Evolutionary conservation across 1,140 invertebrate genomes (phyloP).

Genomic region (Grapholita molesta): DNA sequence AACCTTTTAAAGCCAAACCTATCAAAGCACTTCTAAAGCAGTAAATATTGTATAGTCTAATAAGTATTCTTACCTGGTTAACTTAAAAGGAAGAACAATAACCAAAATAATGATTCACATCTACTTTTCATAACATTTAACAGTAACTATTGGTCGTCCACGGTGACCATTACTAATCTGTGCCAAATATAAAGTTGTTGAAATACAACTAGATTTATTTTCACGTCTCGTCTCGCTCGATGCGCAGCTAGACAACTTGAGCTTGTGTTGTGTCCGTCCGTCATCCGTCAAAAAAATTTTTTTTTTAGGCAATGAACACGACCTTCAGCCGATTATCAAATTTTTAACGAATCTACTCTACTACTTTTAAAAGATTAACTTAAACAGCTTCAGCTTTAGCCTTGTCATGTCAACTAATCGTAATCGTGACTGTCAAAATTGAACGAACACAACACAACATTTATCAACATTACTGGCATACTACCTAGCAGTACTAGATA

Average conservation of each 20-base stretch:
- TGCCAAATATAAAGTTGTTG: neutral
- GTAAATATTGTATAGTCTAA: neutral
- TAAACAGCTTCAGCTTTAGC: neutral
- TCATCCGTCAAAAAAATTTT: neutral
- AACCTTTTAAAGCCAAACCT: neutral
- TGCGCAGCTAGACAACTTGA: neutral
- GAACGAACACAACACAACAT: neutral
- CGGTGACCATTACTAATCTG: neutral
- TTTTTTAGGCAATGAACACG: neutral
- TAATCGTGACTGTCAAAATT: neutral
- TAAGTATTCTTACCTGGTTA: neutral
- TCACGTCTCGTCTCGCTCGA: neutral
- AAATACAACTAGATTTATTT: neutral
- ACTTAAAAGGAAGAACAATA: neutral
- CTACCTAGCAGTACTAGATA: too few relatives aligned
- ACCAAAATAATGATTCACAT: neutral
- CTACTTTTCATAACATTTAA: neutral
- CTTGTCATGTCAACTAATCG: neutral
- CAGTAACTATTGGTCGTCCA: neutral
- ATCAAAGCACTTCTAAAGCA: neutral
- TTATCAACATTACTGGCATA: too few relatives aligned
- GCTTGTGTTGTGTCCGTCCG: neutral
- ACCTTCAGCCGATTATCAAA: neutral
- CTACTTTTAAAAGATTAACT: neutral
- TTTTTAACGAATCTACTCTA: neutral